These are phyloP conservation scores for Cardinalis cardinalis DNA, from an alignment of 2,113 vertebrate species.

Conservation along the genomic window DNA sequence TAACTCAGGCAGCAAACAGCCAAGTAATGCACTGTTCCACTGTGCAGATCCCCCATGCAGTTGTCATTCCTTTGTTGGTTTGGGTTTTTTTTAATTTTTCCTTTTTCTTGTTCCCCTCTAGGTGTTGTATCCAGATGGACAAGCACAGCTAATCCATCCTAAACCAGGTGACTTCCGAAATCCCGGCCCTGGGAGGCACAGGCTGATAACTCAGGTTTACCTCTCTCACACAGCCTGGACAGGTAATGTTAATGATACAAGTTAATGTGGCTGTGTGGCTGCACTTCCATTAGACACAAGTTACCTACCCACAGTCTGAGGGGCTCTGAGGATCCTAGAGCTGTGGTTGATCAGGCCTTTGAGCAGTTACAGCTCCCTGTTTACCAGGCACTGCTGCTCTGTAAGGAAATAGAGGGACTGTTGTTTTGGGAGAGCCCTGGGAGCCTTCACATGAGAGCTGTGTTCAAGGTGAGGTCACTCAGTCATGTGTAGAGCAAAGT, in stretches of 20 bases:
- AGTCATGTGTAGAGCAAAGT: background rate
- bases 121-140: conserved; percentile 95
- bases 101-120: background rate
- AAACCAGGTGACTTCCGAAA: conserved; percentile 94
- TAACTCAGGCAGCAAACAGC: background rate
- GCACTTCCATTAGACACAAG: rapidly evolving
- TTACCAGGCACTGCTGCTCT: background rate
- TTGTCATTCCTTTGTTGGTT: background rate
- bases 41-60: background rate
- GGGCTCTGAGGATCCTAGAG: background rate
- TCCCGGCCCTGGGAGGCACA: conserved; percentile 87
- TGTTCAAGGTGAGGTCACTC: background rate
- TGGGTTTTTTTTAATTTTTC: background rate
- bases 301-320: rapidly evolving
- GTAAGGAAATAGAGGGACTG: background rate
- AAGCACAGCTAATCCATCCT: conserved; percentile 93
- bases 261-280: background rate
- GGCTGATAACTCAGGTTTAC: conserved; percentile 96
- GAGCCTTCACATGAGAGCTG: rapidly evolving
- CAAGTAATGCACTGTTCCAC: rapidly evolving
- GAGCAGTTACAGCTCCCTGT: background rate
- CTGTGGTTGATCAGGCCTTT: background rate
- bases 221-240: conserved; percentile 96
- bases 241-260: conserved; percentile 59
- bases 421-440: background rate